Percentiles rank a stretch among this genome's conserved stretches.
phyloP scores from a whole-genome alignment of 2,113 vertebrate genomes.

The Centropus bengalensis region DNA sequence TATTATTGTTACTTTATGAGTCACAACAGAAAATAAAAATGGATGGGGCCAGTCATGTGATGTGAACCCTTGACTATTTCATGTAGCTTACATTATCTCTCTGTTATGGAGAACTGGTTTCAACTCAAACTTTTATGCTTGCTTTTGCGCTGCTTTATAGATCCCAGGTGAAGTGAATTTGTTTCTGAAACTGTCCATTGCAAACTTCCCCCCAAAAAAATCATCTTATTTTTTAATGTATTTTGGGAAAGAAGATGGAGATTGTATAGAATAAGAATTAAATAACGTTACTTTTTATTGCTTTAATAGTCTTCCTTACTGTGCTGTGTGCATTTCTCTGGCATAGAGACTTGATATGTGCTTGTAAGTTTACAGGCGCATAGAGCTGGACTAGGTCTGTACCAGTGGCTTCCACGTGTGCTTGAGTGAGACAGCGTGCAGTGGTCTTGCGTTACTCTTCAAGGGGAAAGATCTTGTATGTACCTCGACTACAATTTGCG shows the following conservation, averaged over 20 bases:
- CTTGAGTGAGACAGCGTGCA: neutral
- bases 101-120: slow-evolving; percentile 50
- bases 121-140: slow-evolving; percentile 3
- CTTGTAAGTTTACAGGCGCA: neutral
- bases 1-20: slow-evolving; percentile 26
- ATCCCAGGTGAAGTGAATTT: slow-evolving; percentile 2
- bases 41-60: neutral
- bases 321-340: slow-evolving; percentile 33
- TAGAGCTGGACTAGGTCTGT: neutral
- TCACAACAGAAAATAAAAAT: neutral
- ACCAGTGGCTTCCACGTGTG: neutral
- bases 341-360: neutral
- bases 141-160: neutral
- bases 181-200: slow-evolving; percentile 19
- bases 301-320: slow-evolving; percentile 26
- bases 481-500: neutral
- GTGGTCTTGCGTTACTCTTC: neutral
- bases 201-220: neutral
- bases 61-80: neutral
- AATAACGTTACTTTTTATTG: neutral
- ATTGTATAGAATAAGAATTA: slow-evolving; percentile 40
- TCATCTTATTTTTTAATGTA: neutral
- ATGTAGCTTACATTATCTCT: neutral
- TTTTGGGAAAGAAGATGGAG: slow-evolving; percentile 16
- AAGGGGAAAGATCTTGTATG: neutral